A percentile compares a stretch with the other conserved stretches of the same genome.
phyloP scores from a whole-genome alignment of 1,140 invertebrate species.

The Cyclina sinensis region DNA sequence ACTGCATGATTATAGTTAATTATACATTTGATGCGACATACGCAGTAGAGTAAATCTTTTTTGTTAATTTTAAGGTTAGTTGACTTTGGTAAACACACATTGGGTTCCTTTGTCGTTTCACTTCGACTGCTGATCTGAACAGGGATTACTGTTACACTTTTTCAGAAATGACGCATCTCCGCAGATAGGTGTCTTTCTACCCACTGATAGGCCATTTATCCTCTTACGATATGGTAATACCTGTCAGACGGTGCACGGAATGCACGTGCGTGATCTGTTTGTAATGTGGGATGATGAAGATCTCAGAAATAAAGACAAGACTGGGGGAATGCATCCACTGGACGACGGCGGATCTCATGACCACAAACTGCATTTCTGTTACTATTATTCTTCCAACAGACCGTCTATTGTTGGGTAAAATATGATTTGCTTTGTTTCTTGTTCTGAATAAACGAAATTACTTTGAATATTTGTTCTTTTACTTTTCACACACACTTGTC shows the following conservation, averaged over 20 bases:
- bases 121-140: no score
- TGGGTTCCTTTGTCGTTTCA: no score
- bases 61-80: no score
- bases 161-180: slow-evolving; percentile 68
- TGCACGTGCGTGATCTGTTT: slow-evolving; percentile 63
- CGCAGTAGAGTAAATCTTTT: no score
- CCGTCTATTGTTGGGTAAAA: not conserved
- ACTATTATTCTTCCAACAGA: not conserved
- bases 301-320: not conserved
- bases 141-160: no score
- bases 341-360: slow-evolving; percentile 66
- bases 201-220: slow-evolving; percentile 67
- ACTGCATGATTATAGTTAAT: no score
- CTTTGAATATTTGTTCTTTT: no score
- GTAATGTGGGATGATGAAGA: slow-evolving; percentile 69
- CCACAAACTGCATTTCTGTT: slow-evolving; percentile 55
- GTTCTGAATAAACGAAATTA: no score
- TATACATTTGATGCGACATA: no score
- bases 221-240: slow-evolving; percentile 61
- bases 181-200: slow-evolving; percentile 52
- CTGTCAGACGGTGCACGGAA: slow-evolving; percentile 70
- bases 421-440: no score
- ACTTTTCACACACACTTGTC: no score
- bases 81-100: no score
- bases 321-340: slow-evolving; percentile 55